phyloP scores from a whole-genome alignment of 2,888 invertebrate species.

The Cenopis cana region DNA sequence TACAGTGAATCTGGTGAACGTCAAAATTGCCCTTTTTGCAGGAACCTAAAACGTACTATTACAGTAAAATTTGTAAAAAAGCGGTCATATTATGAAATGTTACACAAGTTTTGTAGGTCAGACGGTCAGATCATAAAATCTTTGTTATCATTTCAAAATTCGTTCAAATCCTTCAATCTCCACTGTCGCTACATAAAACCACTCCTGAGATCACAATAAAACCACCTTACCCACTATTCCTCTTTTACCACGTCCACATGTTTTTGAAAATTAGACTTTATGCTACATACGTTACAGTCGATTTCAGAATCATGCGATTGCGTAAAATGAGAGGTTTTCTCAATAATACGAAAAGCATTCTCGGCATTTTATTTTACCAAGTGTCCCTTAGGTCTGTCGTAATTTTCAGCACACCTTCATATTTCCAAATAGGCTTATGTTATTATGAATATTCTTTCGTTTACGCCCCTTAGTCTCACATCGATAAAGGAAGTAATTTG shows the following conservation, averaged over 20 bases:
- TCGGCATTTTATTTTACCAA: constrained; percentile 26
- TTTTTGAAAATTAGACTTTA: constrained; percentile 7
- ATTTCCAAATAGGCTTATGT: background rate
- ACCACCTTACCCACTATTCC: constrained; percentile 1
- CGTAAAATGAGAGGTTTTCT: background rate
- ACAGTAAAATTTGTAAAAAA: background rate
- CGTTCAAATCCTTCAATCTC: constrained; percentile 7
- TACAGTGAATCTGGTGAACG: no score
- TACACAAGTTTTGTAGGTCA: background rate
- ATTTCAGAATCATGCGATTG: background rate
- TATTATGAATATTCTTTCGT: background rate
- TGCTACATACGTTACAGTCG: background rate
- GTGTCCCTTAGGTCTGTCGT: constrained; percentile 5
- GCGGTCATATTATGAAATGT: background rate
- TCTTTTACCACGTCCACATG: background rate
- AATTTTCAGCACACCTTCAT: background rate
- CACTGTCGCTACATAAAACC: constrained; percentile 19
- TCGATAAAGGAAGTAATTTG: background rate
- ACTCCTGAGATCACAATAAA: constrained; percentile 19
- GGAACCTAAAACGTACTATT: no score
- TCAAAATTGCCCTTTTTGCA: no score
- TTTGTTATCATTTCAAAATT: background rate
- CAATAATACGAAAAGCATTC: background rate
- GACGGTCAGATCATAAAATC: background rate
- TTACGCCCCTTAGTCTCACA: background rate